Evolutionary conservation across 1,140 invertebrate species (phyloP), one percentile per base, ranked within the genome.

Genomic region (Drosophila ambigua): DNA sequence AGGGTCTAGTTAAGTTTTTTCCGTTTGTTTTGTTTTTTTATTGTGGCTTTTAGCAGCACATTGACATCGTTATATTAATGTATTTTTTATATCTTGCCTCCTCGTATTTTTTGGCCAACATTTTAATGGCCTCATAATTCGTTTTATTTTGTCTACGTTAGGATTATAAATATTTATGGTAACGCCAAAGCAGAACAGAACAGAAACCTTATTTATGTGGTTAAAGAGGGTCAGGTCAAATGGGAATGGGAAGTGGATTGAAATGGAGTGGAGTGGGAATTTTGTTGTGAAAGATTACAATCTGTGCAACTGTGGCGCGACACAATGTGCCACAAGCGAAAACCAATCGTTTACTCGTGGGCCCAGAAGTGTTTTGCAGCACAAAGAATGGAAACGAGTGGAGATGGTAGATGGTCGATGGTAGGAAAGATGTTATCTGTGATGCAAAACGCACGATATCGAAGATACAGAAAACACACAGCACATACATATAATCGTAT

Each of bases 81-180:
- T 68, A 55, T 52, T 54, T 72, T 66, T 57, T 67, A 66, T 79
- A 84, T 63, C 62, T 50, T 71, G 43, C 20, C 15, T 41, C 39
- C 11, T 16, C 43, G 15, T 35, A 20, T 46, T 41, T 72, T 66
- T 83, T 63, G 65, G 54, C 61, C 46, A 73, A 68, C 63, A 60
- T 39, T 77, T 87, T 81, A 81, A 84, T 85, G 55, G 73, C 54
- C 77, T 53, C 65, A 65, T 73, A 87, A 61, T 71, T 62, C 59
- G 45, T 48, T 77, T 65, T 77, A 62, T 84, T 72, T 64, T 67
- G 46, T 43, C 57, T 44, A 46, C 43, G 50, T 51, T 63, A 50
- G 60, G 45, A 54, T 53, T 64, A 39, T 51, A 51, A 71, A 68
- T 81, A 85, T 77, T 77, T 77, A 69, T 72, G 54, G 62, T 13